Evolutionary conservation across 2,797 vertebrate genomes (phyloP).

Genomic region (Prunella strophiata): DNA sequence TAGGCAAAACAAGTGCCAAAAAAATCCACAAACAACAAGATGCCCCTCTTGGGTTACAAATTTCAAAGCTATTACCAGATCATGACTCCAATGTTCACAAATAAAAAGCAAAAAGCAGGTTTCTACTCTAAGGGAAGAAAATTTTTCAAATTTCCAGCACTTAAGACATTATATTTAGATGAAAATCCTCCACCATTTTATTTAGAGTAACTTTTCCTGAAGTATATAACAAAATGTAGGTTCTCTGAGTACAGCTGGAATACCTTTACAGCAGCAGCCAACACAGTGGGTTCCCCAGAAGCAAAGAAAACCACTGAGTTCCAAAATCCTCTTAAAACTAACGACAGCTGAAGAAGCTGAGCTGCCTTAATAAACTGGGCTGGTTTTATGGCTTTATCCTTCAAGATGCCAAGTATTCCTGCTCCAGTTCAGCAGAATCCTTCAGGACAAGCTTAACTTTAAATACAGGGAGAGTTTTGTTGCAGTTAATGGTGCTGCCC

Average conservation of each 20-base stretch:
- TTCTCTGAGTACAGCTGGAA: not conserved
- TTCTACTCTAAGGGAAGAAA: not conserved
- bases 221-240: not conserved
- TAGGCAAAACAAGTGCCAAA: not conserved
- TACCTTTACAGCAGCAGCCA: not conserved
- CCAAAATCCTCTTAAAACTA: slow-evolving; percentile 43
- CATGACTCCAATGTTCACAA: not conserved
- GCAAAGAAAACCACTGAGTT: not conserved
- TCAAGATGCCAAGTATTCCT: not conserved
- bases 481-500: slow-evolving; percentile 7
- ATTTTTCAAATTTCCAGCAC: not conserved
- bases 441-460: slow-evolving; percentile 44
- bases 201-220: not conserved
- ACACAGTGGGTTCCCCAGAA: not conserved
- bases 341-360: not conserved
- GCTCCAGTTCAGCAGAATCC: not conserved
- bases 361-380: slow-evolving; percentile 28
- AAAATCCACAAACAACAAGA: not conserved
- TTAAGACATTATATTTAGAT: not conserved
- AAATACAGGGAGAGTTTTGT: slow-evolving; percentile 4
- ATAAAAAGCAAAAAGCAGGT: not conserved
- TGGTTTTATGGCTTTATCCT: slow-evolving; percentile 37
- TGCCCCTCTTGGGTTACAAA: not conserved
- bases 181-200: not conserved
- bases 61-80: not conserved